A percentile compares a stretch with the other conserved stretches of the same genome.
These are phyloP conservation scores for Chelonus formosanus DNA, from an alignment of 2,888 invertebrate species.

Conservation along the genomic window DNA sequence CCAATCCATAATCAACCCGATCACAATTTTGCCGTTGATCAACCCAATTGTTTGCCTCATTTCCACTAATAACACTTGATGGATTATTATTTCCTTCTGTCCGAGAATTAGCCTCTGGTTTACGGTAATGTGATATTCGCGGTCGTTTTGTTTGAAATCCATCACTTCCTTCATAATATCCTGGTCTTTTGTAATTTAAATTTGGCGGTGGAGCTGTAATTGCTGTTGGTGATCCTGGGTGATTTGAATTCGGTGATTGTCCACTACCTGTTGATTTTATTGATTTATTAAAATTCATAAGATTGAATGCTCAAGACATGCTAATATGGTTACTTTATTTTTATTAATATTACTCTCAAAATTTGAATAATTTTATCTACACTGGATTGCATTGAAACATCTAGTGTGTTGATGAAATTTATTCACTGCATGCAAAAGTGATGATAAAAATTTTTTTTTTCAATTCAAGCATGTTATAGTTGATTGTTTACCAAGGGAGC, in stretches of 20 bases:
- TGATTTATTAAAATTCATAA: background rate
- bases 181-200: conserved; percentile 72
- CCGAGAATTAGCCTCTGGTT: conserved; percentile 66
- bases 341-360: no score
- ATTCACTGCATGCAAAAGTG: no score
- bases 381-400: no score
- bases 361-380: no score
- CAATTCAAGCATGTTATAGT: no score
- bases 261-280: conserved; percentile 69
- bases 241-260: conserved; percentile 80
- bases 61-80: conserved; percentile 40
- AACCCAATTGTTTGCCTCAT: conserved; percentile 22
- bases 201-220: conserved; percentile 64
- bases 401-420: no score
- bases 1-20: conserved; percentile 50
- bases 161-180: conserved; percentile 70
- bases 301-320: conserved; percentile 6
- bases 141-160: conserved; percentile 77
- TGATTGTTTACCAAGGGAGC: no score
- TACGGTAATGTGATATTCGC: conserved; percentile 86
- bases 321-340: no score
- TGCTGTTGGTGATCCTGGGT: conserved; percentile 77
- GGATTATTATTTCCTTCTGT: conserved; percentile 55
- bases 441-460: no score
- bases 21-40: conserved; percentile 36